Evolutionary conservation across 35 echinoderm and acorn worm genomes (phyloP), one percentile per base, ranked within the genome.

Genomic region (Apostichopus parvimensis): DNA sequence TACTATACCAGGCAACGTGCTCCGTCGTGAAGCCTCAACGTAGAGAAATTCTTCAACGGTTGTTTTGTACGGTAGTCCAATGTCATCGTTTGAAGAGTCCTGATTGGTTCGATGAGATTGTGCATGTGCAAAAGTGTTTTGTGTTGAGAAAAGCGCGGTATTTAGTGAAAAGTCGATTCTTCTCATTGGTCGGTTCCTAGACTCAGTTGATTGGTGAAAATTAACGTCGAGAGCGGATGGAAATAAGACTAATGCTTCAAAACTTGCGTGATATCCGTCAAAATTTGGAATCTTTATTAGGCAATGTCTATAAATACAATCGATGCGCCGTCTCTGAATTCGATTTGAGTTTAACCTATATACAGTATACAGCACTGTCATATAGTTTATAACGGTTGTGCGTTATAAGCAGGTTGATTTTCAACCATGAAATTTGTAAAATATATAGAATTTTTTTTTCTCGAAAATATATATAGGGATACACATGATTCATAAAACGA

Each of bases 131-230:
- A 75, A 75, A 18, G 14, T 13, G 7, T 75, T 7, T 75, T 75
- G 17, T 58, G 81, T 8, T 59, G 18, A 10, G 56, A 45, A 45
- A 45, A 58, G 20, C 81, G 5, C 15, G 52, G 54, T 58, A 55
- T 58, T 45, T 45, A 45, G n/a, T 5, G n/a, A 24, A 84, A 22
- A 53, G 57, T 59, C 56, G 17, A 9, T 56, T 56, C 56, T 62
- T 12, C 12, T 84, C 81, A 84, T 84, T 84, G 81, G 81, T 84
- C 57, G 15, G 81, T 25, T 84, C 55, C 57, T 84, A 57, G 81
- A 84, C 81, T 18, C 17, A 59, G 55, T 84, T 84, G 81, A 84
- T 58, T 60, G 81, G 22, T 84, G 81, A 84, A 58, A 84, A 45
- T 57, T 84, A 84, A 58, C 58, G 57, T 84, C 58, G 81, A 60